Conservation (phyloP, 2,888 invertebrate genomes). For the Aphodius granarius region DNA sequence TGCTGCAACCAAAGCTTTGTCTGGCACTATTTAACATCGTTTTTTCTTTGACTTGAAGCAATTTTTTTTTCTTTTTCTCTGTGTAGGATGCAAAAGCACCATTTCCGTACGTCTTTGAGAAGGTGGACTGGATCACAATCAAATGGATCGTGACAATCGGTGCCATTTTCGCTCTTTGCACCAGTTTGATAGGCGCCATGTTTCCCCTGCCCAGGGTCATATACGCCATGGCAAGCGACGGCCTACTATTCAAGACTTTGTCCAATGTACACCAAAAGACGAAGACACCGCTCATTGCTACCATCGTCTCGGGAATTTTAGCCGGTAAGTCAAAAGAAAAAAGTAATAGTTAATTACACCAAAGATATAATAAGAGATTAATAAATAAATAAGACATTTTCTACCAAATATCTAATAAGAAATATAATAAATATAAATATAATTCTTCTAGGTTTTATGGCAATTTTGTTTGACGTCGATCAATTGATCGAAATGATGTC, state of each 20-base stretch:
- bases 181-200: conserved; percentile 84
- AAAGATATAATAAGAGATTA: no score
- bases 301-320: conserved; percentile 73
- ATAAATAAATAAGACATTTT: no score
- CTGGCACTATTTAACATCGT: no score
- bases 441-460: conserved; percentile 74
- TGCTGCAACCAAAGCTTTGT: no score
- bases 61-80: conserved; percentile 32
- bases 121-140: conserved; percentile 74
- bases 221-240: conserved; percentile 90
- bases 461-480: conserved; percentile 84
- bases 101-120: conserved; percentile 81
- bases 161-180: conserved; percentile 88
- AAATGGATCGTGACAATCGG: conserved; percentile 91
- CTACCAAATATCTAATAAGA: no score
- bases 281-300: conserved; percentile 79
- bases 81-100: conserved; percentile 79
- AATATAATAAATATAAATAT: background rate
- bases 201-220: conserved; percentile 86
- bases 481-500: conserved; percentile 97
- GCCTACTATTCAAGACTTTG: conserved; percentile 76
- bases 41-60: no score
- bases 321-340: conserved; percentile 57
- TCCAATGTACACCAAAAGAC: conserved; percentile 72
- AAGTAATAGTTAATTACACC: no score